Percentiles rank a stretch among this genome's conserved stretches.
Evolutionary conservation across 2,888 invertebrate genomes (phyloP).

Genomic region (Hedychridium roseum): DNA sequence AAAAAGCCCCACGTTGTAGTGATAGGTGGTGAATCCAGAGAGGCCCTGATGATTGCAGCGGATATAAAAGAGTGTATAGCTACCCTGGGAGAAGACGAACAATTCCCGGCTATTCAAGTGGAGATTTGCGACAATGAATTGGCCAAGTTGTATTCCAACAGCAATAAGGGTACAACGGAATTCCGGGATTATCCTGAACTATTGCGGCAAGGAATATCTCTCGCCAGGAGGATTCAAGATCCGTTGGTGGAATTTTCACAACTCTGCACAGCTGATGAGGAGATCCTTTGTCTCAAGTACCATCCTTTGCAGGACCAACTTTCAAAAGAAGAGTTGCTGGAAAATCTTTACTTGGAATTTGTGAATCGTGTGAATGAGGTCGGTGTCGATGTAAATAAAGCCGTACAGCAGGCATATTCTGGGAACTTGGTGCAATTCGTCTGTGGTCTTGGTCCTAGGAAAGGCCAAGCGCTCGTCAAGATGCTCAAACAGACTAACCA

Average conservation of each 20-base stretch:
- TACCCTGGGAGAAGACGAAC: slow-evolving; percentile 82
- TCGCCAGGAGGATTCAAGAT: slow-evolving; percentile 93
- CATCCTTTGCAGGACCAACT: slow-evolving; percentile 86
- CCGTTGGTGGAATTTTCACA: slow-evolving; percentile 96
- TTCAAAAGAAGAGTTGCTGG: slow-evolving; percentile 84
- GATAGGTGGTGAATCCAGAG: slow-evolving; percentile 90
- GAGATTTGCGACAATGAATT: slow-evolving; percentile 95
- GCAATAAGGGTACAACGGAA: slow-evolving; percentile 85
- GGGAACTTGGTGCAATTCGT: slow-evolving; percentile 94
- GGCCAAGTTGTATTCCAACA: slow-evolving; percentile 91
- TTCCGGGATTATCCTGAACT: slow-evolving; percentile 93
- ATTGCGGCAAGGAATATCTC: slow-evolving; percentile 90
- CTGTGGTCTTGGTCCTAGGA: slow-evolving; percentile 95
- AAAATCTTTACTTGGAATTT: slow-evolving; percentile 86
- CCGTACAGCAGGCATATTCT: slow-evolving; percentile 88
- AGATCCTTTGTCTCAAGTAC: slow-evolving; percentile 92
- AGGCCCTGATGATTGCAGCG: slow-evolving; percentile 81
- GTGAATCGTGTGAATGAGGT: slow-evolving; percentile 98
- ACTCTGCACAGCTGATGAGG: slow-evolving; percentile 94
- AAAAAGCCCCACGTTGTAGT: slow-evolving; percentile 95
- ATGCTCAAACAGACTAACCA: slow-evolving; percentile 91
- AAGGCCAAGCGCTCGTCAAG: slow-evolving; percentile 87
- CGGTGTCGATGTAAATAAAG: slow-evolving; percentile 95
- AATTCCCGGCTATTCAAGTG: slow-evolving; percentile 86
- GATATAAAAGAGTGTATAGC: slow-evolving; percentile 80